Evolutionary conservation across 2,888 invertebrate species (phyloP), one percentile per base, ranked within the genome.

Genomic region (Agrypnus murinus): DNA sequence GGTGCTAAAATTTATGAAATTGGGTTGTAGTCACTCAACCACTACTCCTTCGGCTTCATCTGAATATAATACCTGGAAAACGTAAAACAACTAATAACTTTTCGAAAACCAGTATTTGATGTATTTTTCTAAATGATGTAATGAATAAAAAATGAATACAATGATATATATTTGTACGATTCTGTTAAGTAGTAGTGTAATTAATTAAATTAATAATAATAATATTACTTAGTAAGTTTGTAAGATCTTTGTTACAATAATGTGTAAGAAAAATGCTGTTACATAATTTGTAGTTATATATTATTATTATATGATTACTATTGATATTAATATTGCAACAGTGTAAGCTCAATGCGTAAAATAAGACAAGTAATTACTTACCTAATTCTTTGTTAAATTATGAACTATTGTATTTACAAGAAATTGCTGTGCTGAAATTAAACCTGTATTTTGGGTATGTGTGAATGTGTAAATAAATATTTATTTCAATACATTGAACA

Each of bases 61-160:
- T 50, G 65, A 62, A 43, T 40, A 67, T 59, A 45, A 65, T 14
- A 50, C 69, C 65, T 65, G 65, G 40, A 65, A 59, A 31, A 59
- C n/a, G n/a, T n/a, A n/a, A n/a, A n/a, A n/a, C n/a, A n/a, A 50
- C 46, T 45, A 65, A 55, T 34, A 25, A 34, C 63, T 69, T 50
- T 67, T 60, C 59, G 57, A 58, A 69, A 65, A 69, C 60, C 65
- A 55, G 60, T 63, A 69, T 63, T 70, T 65, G 70, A 70, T 70
- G 70, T 70, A 70, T 70, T 70, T 70, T 70, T 70, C 70, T 70
- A 70, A 70, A 40, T 62, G 70, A 70, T 60, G 70, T 65, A 36
- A 38, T 38, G 12, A 38, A 38, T 2, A 25, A 25, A 55, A 65
- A 69, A 59, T 62, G 62, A 67, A 67, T 50, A 67, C 60, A 59